Conservation (phyloP, 2,888 invertebrate species). For the Platycheirus albimanus region DNA sequence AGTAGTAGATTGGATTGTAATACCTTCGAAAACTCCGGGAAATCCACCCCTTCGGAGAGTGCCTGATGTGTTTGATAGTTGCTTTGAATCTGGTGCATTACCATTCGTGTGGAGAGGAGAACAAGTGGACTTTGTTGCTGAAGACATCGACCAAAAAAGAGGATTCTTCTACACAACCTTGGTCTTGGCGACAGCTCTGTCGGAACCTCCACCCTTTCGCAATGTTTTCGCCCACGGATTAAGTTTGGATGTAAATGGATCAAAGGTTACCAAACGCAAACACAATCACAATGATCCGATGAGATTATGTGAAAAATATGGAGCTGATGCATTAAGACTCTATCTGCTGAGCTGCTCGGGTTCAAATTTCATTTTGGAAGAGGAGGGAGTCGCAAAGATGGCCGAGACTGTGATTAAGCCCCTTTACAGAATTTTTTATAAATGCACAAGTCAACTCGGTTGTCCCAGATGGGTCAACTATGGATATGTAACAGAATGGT, state of each 20-base stretch:
- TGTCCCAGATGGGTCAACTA: slow-evolving; percentile 83
- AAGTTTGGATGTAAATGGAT: slow-evolving; percentile 94
- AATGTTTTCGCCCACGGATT: slow-evolving; percentile 97
- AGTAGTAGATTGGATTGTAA: slow-evolving; percentile 93
- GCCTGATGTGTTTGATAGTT: slow-evolving; percentile 97
- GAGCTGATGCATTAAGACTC: slow-evolving; percentile 95
- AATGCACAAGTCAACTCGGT: slow-evolving; percentile 53
- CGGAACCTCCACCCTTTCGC: slow-evolving; percentile 96
- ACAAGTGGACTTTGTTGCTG: slow-evolving; percentile 97
- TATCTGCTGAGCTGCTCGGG: slow-evolving; percentile 98
- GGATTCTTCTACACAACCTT: slow-evolving; percentile 98
- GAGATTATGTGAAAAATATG: slow-evolving; percentile 93
- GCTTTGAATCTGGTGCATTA: slow-evolving; percentile 99
- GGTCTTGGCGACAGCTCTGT: slow-evolving; percentile 95
- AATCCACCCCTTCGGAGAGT: slow-evolving; percentile 93
- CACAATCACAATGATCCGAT: slow-evolving; percentile 98
- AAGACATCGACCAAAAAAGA: slow-evolving; percentile 96
- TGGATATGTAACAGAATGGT: slow-evolving; percentile 22
- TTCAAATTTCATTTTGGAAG: slow-evolving; percentile 95
- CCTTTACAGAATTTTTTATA: slow-evolving; percentile 89
- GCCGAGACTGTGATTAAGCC: slow-evolving; percentile 97
- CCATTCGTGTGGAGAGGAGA: slow-evolving; percentile 93
- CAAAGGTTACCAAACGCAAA: slow-evolving; percentile 98
- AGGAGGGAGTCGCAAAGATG: slow-evolving; percentile 95
- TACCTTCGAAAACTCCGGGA: slow-evolving; percentile 91